Evolutionary conservation across 2,797 vertebrate genomes (phyloP), one percentile per base, ranked within the genome.

Genomic region (Gila robusta): DNA sequence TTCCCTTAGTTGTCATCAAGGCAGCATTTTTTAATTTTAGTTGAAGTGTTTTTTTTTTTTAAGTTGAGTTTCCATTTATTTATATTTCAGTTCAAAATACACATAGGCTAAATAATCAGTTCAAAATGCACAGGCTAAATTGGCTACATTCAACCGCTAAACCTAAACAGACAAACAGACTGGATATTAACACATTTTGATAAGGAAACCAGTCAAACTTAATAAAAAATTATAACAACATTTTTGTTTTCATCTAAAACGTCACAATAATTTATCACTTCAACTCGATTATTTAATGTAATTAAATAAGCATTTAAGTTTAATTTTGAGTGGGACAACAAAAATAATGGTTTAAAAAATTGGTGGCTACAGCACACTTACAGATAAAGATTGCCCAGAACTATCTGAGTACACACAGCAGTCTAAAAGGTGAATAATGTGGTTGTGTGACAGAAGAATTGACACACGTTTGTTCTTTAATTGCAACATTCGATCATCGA

Each of bases 381-480:
- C 47, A 71, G 76, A 85, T 62, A 85, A 59, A 59, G 12, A 12
- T 35, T 69, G 19, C 79, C n/a, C 66, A 62, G 37, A 71, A n/a
- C 35, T 71, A 59, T 84, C 83, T 85, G 12, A 79, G 49, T 5
- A n/a, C 66, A 79, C n/a, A 79, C 76, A 79, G 64, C 35, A 70
- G 11, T 16, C 12, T 21, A 62, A 73, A 44, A 35, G 11, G 28
- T 56, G 23, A 5, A 80, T 47, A 32, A 44, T 67, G 41, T 21
- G 19, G 39, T 47, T 49, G 41, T 16, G 41, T 16, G 16, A 16
- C 47, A 49, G 5, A 16, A 49, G 14, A 49, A 49, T 16, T 35
- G 59, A 10, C n/a, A 32, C 69, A 32, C n/a, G 1, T 73, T 35
- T 52, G n/a, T 32, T 16, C 5, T 19, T 83, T 17, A 26, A 83